Conservation (phyloP, 2,797 vertebrate species). For the Sebastes steindachneri region DNA sequence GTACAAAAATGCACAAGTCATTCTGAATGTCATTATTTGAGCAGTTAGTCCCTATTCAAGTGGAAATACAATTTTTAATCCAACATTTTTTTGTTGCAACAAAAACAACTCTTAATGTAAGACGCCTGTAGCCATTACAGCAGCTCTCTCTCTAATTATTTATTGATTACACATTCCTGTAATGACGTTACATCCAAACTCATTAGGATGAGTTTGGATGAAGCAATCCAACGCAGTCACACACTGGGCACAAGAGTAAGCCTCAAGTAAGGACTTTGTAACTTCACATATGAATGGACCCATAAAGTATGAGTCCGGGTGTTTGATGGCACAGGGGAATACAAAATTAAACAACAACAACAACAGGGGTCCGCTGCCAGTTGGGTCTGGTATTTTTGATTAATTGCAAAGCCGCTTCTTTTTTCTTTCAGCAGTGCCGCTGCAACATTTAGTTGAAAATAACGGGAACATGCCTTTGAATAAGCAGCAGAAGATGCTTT, state of each 20-base stretch:
- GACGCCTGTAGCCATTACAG: not conserved
- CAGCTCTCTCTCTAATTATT: constrained; percentile 39
- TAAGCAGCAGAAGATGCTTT: not conserved
- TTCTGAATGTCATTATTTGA: not conserved
- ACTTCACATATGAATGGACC: not conserved
- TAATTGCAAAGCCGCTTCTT: not conserved
- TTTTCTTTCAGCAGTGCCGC: not conserved
- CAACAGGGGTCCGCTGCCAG: constrained; percentile 1
- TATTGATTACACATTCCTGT: constrained; percentile 43
- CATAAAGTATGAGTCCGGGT: not conserved
- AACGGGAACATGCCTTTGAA: not conserved
- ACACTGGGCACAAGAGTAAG: not conserved
- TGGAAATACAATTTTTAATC: not conserved
- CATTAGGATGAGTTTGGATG: constrained; percentile 27
- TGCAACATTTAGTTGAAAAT: constrained; percentile 19
- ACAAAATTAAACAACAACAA: not conserved
- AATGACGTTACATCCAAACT: constrained; percentile 47
- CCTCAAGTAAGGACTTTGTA: not conserved
- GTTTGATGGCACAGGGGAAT: not conserved
- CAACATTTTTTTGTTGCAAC: not conserved
- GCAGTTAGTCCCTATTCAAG: not conserved
- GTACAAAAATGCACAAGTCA: not conserved
- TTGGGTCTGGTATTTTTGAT: not conserved
- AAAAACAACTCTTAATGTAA: not conserved
- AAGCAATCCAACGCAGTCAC: constrained; percentile 9